Conservation (phyloP, 1,140 invertebrate genomes). For the Epicauta chinensis region DNA sequence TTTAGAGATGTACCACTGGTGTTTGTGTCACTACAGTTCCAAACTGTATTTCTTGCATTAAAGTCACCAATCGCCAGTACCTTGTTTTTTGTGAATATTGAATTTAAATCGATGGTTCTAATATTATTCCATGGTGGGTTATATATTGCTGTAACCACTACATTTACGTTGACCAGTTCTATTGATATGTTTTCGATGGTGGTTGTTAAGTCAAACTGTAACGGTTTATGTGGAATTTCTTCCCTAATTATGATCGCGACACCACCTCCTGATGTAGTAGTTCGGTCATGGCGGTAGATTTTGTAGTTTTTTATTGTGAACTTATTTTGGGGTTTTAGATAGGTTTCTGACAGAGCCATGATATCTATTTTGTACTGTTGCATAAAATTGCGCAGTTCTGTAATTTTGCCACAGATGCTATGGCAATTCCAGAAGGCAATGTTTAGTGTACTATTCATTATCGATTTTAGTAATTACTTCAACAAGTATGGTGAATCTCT, state of each 20-base stretch:
- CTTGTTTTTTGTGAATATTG: not conserved
- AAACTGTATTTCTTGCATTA: not conserved
- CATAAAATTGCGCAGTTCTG: too few species aligned
- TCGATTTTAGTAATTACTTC: too few species aligned
- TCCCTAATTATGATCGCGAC: not conserved
- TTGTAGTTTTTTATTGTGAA: too few species aligned
- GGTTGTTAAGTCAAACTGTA: not conserved
- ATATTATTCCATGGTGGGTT: not conserved
- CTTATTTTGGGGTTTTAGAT: too few species aligned
- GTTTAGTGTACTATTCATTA: too few species aligned
- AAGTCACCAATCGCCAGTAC: not conserved
- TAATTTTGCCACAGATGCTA: too few species aligned
- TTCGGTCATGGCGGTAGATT: too few species aligned
- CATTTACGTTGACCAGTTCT: not conserved
- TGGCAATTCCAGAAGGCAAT: too few species aligned
- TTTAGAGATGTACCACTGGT: not conserved
- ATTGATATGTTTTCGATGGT: not conserved
- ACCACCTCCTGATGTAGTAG: too few species aligned
- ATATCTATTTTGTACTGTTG: too few species aligned
- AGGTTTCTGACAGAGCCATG: too few species aligned
- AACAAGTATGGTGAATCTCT: too few species aligned
- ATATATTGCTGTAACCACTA: not conserved
- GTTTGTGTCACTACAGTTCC: not conserved
- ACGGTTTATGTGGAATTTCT: not conserved
- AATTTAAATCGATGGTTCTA: not conserved